A percentile compares a stretch with the other conserved stretches of the same genome.
These are phyloP conservation scores for Mythimna albipuncta DNA, from an alignment of 2,888 invertebrate species.

Conservation along the genomic window DNA sequence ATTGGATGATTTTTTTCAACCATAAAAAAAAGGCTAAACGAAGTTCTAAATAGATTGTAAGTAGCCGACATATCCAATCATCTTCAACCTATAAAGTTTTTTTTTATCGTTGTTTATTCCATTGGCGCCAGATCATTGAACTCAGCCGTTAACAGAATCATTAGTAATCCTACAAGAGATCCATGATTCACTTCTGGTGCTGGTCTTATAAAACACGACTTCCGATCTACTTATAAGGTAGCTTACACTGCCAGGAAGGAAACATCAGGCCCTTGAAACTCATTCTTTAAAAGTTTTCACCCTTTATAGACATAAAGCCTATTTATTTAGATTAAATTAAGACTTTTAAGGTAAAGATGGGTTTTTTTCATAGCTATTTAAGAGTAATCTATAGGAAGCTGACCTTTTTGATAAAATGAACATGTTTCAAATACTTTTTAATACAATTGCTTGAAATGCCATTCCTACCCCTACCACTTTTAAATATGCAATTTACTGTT, in stretches of 20 bases:
- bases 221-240: constrained; percentile 36
- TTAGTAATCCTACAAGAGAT: constrained; percentile 45
- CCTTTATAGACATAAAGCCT: constrained; percentile 1
- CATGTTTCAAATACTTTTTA: background rate
- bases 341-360: background rate
- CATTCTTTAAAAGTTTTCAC: constrained; percentile 7
- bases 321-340: constrained; percentile 8
- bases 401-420: background rate
- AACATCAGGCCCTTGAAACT: background rate
- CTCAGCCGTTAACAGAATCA: constrained; percentile 33
- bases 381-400: background rate
- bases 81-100: background rate
- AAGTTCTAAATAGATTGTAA: background rate
- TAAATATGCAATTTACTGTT: too few species aligned
- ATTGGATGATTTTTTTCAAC: too few species aligned
- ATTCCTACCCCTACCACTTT: too few species aligned
- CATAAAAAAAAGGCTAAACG: constrained; percentile 3
- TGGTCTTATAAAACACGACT: constrained; percentile 30
- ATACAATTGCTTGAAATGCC: too few species aligned
- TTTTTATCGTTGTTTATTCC: background rate
- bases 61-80: too few species aligned
- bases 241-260: constrained; percentile 15
- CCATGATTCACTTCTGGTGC: constrained; percentile 45
- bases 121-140: constrained; percentile 36
- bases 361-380: background rate